Base-by-base conservation (phyloP, 2,888 invertebrate species). In the Iselma pallidipennis region DNA sequence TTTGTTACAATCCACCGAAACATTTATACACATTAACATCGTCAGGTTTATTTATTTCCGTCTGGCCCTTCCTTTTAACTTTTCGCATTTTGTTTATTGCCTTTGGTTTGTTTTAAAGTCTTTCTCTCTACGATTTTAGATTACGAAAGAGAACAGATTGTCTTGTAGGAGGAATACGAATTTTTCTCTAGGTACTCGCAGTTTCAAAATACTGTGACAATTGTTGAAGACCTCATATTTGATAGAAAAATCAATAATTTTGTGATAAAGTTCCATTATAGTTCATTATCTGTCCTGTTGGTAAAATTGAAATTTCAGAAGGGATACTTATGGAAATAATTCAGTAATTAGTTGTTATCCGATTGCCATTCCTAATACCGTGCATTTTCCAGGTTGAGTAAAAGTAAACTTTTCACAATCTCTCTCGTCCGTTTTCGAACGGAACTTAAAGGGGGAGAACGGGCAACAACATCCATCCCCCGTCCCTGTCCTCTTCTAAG, bases 1-100 rank as follows among this genome's bases (percentile, higher is more conserved):
- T 81, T 80, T 81, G 80, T 80, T 80, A 76, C 80, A 78, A 79
- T 79, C 76, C 78, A 70, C n/a, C 76, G 75, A 76, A 79, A 79
- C 80, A 78, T 80, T 81, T 80, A 77, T 78, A 76, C 76, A 78
- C 79, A 80, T 81, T 80, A 80, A 79, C 80, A 80, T 79, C 74
- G 75, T 68, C 71, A 66, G 78, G 45, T 45, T 79, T 80, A 81
- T 81, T 81, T 80, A 81, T 80, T 72, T 71, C 19, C 75, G 80
- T 80, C 79, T 80, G 77, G 75, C 76, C 78, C 45, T 45, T 45
- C 78, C 77, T 78, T 78, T 78, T 78, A 77, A 78, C 76, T 45
- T 77, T 75, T 71, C 67, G 74, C 71, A 72, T 74, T 75, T 76
- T 73, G 72, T 78, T 76, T 77, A 76, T 76, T 71, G 71, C 71